Conservation (phyloP, 2,888 invertebrate species). For the Oithona nana region DNA sequence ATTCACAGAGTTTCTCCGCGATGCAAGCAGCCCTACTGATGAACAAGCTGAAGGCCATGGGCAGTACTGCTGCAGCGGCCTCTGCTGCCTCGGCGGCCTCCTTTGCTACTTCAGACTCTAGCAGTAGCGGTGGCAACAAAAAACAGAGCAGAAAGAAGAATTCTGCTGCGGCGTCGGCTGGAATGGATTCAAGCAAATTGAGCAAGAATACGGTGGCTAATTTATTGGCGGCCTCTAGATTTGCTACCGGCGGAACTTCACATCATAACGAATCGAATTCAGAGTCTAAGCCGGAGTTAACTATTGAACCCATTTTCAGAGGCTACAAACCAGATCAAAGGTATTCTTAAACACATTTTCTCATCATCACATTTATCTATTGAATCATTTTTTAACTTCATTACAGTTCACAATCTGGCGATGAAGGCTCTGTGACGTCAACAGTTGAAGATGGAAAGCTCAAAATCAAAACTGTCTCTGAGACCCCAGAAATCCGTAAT, state of each 20-base stretch:
- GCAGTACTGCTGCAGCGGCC: neutral
- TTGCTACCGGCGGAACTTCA: neutral
- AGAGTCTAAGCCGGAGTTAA: constrained; percentile 3
- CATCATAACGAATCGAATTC: no score
- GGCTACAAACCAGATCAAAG: neutral
- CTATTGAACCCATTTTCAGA: constrained; percentile 4
- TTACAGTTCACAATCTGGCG: neutral
- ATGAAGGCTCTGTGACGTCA: neutral
- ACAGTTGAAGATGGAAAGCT: constrained; percentile 4
- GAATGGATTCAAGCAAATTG: neutral
- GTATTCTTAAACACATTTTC: neutral
- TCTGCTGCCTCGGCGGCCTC: neutral
- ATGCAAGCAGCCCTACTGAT: neutral
- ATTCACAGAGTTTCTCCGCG: neutral
- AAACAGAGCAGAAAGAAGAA: neutral
- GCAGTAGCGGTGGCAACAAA: neutral
- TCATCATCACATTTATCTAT: neutral
- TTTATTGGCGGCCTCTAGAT: neutral
- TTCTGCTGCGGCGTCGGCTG: neutral
- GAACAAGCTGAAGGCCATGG: constrained; percentile 4
- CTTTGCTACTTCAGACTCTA: neutral
- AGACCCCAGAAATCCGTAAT: constrained; percentile 8
- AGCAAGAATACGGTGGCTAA: neutral
- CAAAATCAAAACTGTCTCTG: constrained; percentile 4
- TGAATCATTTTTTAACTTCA: neutral